A percentile compares a stretch with the other conserved stretches of the same genome.
phyloP scores from a whole-genome alignment of 1,140 invertebrate genomes.

The Subanguina moxae region DNA sequence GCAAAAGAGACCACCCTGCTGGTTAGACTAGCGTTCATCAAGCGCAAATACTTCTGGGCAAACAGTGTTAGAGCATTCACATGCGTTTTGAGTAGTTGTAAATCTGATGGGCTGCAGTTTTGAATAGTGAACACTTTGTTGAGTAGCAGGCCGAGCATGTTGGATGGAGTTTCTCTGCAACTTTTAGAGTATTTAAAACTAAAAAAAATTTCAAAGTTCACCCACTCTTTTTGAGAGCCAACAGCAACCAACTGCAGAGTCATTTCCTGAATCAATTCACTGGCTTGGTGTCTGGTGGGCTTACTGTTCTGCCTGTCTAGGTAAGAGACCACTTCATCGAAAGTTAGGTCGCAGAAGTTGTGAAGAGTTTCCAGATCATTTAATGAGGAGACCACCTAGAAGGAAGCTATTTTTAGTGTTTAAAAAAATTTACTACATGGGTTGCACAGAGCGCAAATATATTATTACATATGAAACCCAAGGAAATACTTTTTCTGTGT shows the following conservation, averaged over 20 bases:
- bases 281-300: not conserved
- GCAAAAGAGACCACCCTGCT: constrained; percentile 6
- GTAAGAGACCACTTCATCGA: not conserved
- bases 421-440: too few relatives aligned
- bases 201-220: not conserved
- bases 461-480: too few relatives aligned
- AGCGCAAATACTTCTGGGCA: constrained; percentile 27
- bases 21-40: constrained; percentile 23
- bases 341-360: not conserved
- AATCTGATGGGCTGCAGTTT: not conserved
- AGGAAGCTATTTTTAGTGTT: too few relatives aligned
- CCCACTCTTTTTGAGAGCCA: not conserved
- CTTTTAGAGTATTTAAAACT: not conserved
- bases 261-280: not conserved
- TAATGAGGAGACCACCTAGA: not conserved
- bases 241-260: not conserved
- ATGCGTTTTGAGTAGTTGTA: constrained; percentile 10
- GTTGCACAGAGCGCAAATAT: too few relatives aligned
- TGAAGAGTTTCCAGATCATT: not conserved
- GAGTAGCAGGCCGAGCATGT: not conserved
- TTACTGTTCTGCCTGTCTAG: not conserved
- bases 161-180: constrained; percentile 1
- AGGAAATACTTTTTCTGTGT: too few relatives aligned
- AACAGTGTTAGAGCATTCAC: constrained; percentile 26
- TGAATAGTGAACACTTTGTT: not conserved